Evolutionary conservation across 2,113 vertebrate species (phyloP), one percentile per base, ranked within the genome.

Genomic region (Gnathonemus longibarbis): DNA sequence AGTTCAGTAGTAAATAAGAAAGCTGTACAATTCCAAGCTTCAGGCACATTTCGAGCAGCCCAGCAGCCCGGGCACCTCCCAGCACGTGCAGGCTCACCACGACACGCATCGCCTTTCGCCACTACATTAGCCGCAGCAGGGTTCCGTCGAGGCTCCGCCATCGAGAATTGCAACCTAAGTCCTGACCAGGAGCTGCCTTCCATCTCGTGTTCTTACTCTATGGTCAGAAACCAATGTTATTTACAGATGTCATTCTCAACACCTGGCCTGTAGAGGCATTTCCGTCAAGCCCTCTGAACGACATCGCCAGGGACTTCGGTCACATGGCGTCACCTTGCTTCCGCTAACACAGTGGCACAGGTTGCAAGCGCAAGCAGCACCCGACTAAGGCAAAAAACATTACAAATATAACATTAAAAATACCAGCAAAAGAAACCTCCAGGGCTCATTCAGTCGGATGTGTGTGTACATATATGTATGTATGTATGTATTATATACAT

Each of bases 1-100:
- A 95, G 93, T 94, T 97, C 97, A 97, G 97, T 97, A 97, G 97
- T 98, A 97, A 95, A 94, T 96, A 96, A 94, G 95, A 95, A 96
- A 94, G 95, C 93, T 96, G 94, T 95, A 96, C 95, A 96, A 95
- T 96, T 94, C 95, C 94, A 96, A 92, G 92, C 93, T 93, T 95
- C 94, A 92, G 94, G 91, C 88, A 91, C 91, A 88, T 88, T 90
- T 90, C 90, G 88, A 46, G 52, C 56, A 49, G 85, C 45, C 31
- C 7, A 88, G 17, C 62, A 31, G 39, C 80, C 31, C 2, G 15
- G 17, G 15, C 19, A 8, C 50, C 77, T 42, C 42, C 31, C 52
- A 17, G 27, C 31, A 19, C 35, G 49, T 56, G 52, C 49, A 35
- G 24, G 13, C 31, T 48, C 19, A 42, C 35, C 89, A 80, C 35